Conservation (phyloP, 2,113 vertebrate species). For the Craseonycteris thonglongyai region DNA sequence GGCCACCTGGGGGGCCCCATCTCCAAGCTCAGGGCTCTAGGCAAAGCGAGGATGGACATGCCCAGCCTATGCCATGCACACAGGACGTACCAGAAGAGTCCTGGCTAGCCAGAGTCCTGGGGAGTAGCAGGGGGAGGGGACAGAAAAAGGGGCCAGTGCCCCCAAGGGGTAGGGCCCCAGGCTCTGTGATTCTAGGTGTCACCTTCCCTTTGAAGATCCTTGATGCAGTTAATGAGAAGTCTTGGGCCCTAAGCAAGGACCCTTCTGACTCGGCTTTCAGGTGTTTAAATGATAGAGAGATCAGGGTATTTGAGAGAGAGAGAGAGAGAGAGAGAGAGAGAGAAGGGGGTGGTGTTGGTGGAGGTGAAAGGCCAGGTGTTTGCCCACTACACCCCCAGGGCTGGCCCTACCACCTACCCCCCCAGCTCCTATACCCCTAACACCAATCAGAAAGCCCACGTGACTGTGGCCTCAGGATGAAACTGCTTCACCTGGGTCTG, state of each 20-base stretch:
- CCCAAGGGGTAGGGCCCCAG: not conserved
- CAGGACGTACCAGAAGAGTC: too few species aligned
- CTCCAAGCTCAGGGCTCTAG: not conserved
- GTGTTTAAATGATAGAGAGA: not conserved
- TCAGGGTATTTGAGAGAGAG: not conserved
- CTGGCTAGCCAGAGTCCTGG: too few species aligned
- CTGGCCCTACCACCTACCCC: not conserved
- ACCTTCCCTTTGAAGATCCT: not conserved
- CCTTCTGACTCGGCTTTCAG: not conserved
- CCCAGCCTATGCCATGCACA: not conserved
- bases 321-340: not conserved
- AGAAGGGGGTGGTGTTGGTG: not conserved
- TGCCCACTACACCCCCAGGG: not conserved
- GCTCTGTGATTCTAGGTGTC: not conserved
- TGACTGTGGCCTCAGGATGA: constrained; percentile 40
- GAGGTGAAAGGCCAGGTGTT: not conserved
- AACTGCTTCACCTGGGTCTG: constrained; percentile 52
- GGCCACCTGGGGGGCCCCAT: not conserved
- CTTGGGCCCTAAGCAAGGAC: not conserved
- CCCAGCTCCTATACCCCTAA: not conserved
- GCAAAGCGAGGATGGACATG: not conserved
- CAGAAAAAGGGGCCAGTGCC: not conserved
- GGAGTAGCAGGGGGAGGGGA: not conserved
- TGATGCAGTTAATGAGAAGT: not conserved
- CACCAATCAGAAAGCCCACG: not conserved